Base-by-base conservation (phyloP, 2,113 vertebrate species). In the Oreocharis arfaki region DNA sequence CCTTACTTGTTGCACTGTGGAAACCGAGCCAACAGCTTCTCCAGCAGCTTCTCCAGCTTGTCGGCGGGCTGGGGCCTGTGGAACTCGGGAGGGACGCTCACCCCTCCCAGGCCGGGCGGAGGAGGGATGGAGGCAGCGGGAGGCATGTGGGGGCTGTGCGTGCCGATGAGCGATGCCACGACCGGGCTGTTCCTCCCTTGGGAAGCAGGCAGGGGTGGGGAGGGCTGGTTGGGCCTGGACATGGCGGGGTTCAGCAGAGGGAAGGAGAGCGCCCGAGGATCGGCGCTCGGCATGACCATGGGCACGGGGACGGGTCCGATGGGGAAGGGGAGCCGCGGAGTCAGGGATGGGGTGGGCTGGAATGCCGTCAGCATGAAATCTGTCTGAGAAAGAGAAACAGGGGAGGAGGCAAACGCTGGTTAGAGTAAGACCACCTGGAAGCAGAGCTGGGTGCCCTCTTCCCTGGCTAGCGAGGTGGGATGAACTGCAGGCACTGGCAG, bases 41-140 rank as follows among this genome's bases (percentile, higher is more conserved):
- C 99, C 96, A 99, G 97, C 75, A 99, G 96, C 95, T 99, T 99
- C 74, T 98, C 99, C 91, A 99, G 98, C 93, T 99, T 99, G 76
- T 98, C 98, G 5, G 97, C 98, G 0, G 98, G 98, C 26, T 96
- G 98, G 42, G 90, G 97, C 88, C 96, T 64, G 44, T 91, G 97
- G 56, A 96, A 96, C 87, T 98, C 98, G 3, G 97, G 39, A 15
- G 97, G 39, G 9, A 95, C 75, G 19, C 41, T 93, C 37, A 97
- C 92, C 7, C 90, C 96, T 0, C 97, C 97, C 95, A 98, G 88
- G 70, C 98, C 97, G 1, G 98, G 98, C 3, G 98, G 98, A n/a
- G 97, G 97, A 1, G 98, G 97, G 93, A 98, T 97, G 90, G 97
- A 87, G 78, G 97, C 85, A 0, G 93, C 85, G 3, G 98, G 95